Conservation (phyloP, 1,140 invertebrate species). For the Oscheius sp. region DNA sequence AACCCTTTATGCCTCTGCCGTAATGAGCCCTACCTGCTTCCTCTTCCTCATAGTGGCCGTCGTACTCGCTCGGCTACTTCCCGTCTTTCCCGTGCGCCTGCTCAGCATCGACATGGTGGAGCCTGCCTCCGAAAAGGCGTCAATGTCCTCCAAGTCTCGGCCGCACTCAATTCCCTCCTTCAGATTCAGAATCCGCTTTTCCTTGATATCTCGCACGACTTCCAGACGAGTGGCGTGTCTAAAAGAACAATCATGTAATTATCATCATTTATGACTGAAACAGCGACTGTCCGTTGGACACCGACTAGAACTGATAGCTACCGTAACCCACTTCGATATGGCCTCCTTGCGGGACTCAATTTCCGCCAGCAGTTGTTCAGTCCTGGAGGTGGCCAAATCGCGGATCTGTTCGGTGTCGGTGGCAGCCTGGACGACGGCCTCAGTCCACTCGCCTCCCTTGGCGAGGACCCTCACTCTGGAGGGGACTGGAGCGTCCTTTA, state of each 20-base stretch:
- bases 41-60: constrained; percentile 17
- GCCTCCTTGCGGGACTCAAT: too few species aligned
- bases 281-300: too few species aligned
- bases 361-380: neutral
- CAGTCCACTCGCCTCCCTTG: neutral
- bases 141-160: neutral
- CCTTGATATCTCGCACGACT: constrained; percentile 9
- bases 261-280: neutral
- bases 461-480: neutral
- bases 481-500: neutral
- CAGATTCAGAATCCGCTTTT: constrained; percentile 1
- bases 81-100: neutral
- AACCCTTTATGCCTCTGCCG: neutral
- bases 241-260: neutral
- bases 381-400: neutral
- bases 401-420: neutral
- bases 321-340: too few species aligned
- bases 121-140: constrained; percentile 8
- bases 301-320: too few species aligned
- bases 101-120: neutral
- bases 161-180: constrained; percentile 1
- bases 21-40: constrained; percentile 9
- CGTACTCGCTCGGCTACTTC: neutral
- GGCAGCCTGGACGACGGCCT: neutral
- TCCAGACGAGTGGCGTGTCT: neutral